phyloP scores from a whole-genome alignment of 2,888 invertebrate genomes.

The Phengaris arion region DNA sequence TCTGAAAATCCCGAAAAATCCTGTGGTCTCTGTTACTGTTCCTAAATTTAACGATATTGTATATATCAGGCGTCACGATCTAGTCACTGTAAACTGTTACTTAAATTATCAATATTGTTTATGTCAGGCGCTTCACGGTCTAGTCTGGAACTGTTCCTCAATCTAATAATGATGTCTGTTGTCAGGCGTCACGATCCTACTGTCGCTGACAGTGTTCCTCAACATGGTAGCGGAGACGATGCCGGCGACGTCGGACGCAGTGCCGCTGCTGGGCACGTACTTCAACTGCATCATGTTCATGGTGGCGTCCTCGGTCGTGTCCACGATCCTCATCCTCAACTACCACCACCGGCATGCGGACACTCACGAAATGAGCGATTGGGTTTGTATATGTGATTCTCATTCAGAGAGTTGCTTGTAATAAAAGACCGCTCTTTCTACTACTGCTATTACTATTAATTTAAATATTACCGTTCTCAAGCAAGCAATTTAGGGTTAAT shows the following conservation, averaged over 20 bases:
- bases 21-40: not conserved
- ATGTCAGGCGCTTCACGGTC: not conserved
- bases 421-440: not conserved
- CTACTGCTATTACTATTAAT: no score
- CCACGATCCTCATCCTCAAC: conserved; percentile 98
- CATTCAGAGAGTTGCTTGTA: not conserved
- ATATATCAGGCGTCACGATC: not conserved
- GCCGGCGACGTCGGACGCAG: conserved; percentile 97
- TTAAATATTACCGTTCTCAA: no score
- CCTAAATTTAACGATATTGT: not conserved
- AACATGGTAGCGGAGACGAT: conserved; percentile 99
- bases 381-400: conserved; percentile 82
- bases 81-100: not conserved
- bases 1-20: not conserved
- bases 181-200: conserved; percentile 95
- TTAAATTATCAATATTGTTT: not conserved
- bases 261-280: conserved; percentile 94
- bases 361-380: conserved; percentile 97
- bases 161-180: not conserved
- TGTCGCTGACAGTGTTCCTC: conserved; percentile 98
- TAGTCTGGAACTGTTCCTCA: not conserved
- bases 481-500: no score
- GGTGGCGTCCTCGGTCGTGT: conserved; percentile 98
- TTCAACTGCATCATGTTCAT: conserved; percentile 99
- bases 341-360: conserved; percentile 98